Base-by-base conservation (phyloP, 2,113 vertebrate species). In the Corythoichthys haematopterus region DNA sequence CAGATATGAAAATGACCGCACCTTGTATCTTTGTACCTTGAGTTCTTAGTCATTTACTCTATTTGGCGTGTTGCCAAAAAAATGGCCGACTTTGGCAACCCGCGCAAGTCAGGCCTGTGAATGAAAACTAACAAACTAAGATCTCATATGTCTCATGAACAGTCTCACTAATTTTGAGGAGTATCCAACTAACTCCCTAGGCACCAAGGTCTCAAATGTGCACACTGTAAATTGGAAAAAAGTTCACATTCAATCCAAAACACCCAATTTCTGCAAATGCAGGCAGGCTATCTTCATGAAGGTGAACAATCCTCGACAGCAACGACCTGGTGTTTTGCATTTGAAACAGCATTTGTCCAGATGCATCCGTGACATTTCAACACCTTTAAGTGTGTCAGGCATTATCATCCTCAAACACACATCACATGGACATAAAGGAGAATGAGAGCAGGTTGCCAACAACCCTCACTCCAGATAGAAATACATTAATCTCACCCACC, bases 381-480 rank as follows among this genome's bases (percentile, higher is more conserved):
- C 66, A 63, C 59, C 43, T 69, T 2, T 37, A 69, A 79, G 62
- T 74, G 69, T 74, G 71, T 72, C 76, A 68, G 28, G 51, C 70
- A 13, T 64, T n/a, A 38, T n/a, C n/a, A 60, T 64, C 47, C 8
- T 33, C 35, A 2, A 35, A 28, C 20, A 10, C 69, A 75, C 36
- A 33, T 69, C 50, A 79, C 53, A 50, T 53, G 66, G 50, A 10
- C 3, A 60, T 50, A 66, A 37, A 20, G 38, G n/a, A 43, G 43
- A 40, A 66, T 53, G 0, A 0, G 58, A 38, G 64, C 66, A 62
- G 20, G 13, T 35, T 53, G 63, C 16, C 70, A 73, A 40, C 72
- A 65, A 67, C 70, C 65, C 63, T 69, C 38, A 56, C 46, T 55
- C 67, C 60, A 68, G 72, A 79, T 75, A 72, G 73, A 86, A 76